Percentiles rank a stretch among this genome's conserved stretches.
Conservation (phyloP, 2,888 invertebrate genomes). For the Poecilobothrus nobilitatus region DNA sequence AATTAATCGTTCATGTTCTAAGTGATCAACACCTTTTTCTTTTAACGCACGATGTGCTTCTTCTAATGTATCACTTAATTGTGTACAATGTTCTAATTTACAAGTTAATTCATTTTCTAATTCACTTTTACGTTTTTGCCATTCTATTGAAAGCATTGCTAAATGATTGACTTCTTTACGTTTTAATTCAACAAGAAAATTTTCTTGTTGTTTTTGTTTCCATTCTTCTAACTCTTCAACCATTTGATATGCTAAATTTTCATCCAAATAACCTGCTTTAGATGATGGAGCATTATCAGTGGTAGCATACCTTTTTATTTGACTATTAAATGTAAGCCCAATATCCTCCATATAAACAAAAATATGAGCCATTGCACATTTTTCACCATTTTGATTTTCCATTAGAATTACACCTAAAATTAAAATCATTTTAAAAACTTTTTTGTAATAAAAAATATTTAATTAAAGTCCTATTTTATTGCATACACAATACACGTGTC, state of each 20-base stretch:
- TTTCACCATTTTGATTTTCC: conserved; percentile 21
- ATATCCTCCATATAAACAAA: conserved; percentile 24
- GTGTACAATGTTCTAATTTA: conserved; percentile 54
- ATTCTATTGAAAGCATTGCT: conserved; percentile 49
- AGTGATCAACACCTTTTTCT: conserved; percentile 18
- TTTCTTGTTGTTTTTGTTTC: conserved; percentile 59
- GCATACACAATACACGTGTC: too few relatives aligned
- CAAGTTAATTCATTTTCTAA: conserved; percentile 51
- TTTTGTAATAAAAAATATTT: too few relatives aligned
- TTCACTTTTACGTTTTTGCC: conserved; percentile 48
- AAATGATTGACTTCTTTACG: conserved; percentile 52
- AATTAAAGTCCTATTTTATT: too few relatives aligned
- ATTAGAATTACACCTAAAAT: conserved; percentile 22
- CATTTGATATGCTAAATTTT: conserved; percentile 46
- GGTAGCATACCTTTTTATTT: conserved; percentile 15
- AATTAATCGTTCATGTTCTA: conserved; percentile 31
- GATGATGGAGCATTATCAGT: not conserved
- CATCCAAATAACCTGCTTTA: conserved; percentile 21
- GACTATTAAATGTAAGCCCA: conserved; percentile 25
- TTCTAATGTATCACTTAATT: conserved; percentile 51
- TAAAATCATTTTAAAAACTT: not conserved
- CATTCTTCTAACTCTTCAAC: conserved; percentile 63
- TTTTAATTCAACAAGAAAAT: conserved; percentile 53
- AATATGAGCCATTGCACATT: conserved; percentile 24
- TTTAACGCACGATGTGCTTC: conserved; percentile 22